Evolutionary conservation across 2,888 invertebrate species (phyloP).

Genomic region (Lagria hirta): DNA sequence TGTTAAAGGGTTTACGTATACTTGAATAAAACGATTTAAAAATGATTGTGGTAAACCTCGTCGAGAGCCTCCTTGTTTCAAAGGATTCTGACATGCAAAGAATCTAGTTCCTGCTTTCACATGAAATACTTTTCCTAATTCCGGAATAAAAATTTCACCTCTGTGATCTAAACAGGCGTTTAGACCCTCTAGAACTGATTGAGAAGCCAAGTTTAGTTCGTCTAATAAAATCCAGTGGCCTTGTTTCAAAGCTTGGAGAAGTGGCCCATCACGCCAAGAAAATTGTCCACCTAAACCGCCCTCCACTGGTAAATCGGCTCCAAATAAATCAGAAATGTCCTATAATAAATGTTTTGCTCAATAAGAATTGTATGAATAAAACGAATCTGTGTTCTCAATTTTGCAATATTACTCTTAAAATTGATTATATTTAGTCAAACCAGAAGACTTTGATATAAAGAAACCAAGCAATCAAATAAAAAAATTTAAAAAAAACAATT

Average conservation of each 20-base stretch:
- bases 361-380: background rate
- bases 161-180: constrained; percentile 99
- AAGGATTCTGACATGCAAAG: constrained; percentile 98
- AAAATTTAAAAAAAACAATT: too few relatives aligned
- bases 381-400: too few relatives aligned
- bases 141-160: constrained; percentile 93
- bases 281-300: constrained; percentile 84
- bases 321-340: constrained; percentile 97
- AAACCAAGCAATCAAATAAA: too few relatives aligned
- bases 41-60: constrained; percentile 96
- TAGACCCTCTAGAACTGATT: constrained; percentile 96
- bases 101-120: constrained; percentile 77
- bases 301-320: constrained; percentile 94
- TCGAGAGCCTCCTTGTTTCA: constrained; percentile 92
- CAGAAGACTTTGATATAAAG: too few relatives aligned
- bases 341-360: constrained; percentile 41
- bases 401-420: too few relatives aligned
- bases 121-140: constrained; percentile 83
- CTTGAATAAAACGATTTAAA: constrained; percentile 94
- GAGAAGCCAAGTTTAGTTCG: constrained; percentile 97
- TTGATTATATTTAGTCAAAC: too few relatives aligned
- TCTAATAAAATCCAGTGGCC: constrained; percentile 97
- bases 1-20: constrained; percentile 67
- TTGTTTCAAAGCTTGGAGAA: constrained; percentile 86
- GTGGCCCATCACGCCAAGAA: constrained; percentile 94